A percentile compares a stretch with the other conserved stretches of the same genome.
Conservation (phyloP, 2,888 invertebrate species). For the Tyria jacobaeae region DNA sequence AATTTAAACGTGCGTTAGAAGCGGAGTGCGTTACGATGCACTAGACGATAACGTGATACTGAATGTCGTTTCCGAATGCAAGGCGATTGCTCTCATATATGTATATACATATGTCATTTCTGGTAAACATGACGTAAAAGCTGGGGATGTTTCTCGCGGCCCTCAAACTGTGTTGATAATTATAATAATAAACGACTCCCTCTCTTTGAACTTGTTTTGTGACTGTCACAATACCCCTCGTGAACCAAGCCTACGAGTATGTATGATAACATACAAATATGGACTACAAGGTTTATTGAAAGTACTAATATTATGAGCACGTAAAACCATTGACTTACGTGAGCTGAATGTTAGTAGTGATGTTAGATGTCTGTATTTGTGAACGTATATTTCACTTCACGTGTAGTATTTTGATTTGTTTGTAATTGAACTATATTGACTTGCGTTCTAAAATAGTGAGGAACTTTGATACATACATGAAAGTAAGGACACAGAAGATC, state of each 20-base stretch:
- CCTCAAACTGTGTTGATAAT: not conserved
- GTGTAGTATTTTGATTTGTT: not conserved
- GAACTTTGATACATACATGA: not conserved
- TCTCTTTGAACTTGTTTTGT: not conserved
- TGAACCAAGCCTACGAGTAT: not conserved
- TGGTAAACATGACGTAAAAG: not conserved
- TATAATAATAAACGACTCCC: not conserved
- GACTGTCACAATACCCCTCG: not conserved
- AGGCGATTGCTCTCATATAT: not conserved
- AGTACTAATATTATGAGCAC: too few species aligned
- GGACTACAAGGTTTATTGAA: constrained; percentile 1
- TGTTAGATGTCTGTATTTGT: not conserved
- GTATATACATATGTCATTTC: not conserved
- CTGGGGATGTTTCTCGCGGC: not conserved
- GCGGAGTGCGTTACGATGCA: not conserved
- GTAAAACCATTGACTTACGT: not conserved
- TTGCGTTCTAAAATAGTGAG: not conserved
- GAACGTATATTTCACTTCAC: not conserved
- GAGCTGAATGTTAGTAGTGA: not conserved
- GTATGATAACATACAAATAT: not conserved
- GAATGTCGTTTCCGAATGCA: not conserved
- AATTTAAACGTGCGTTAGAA: not conserved
- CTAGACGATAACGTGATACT: not conserved
- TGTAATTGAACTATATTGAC: not conserved
- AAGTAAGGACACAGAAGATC: too few species aligned